Evolutionary conservation across 2,113 vertebrate species (phyloP).

Genomic region (Ophiodon elongatus): DNA sequence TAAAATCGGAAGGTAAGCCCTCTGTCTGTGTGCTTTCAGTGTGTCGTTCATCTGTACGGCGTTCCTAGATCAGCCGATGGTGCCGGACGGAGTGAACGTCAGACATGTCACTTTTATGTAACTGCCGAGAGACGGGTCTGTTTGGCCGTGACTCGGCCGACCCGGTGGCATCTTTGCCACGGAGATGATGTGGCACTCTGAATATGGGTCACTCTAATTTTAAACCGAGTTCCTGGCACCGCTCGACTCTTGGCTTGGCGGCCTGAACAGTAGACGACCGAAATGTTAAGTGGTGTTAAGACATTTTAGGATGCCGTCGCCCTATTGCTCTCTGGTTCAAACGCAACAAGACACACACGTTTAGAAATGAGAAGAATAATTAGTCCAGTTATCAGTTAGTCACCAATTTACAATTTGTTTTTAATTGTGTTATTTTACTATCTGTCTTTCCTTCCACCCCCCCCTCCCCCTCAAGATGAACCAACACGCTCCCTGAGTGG

Average conservation of each 20-base stretch:
- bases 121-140: slow-evolving; percentile 32
- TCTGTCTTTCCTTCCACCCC: slow-evolving; percentile 19
- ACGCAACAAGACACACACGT: slow-evolving; percentile 10
- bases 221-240: slow-evolving; percentile 77
- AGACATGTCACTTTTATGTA: slow-evolving; percentile 41
- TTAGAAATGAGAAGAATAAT: background rate
- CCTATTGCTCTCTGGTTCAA: background rate
- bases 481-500: slow-evolving; percentile 97
- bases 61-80: slow-evolving; percentile 10
- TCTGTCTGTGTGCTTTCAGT: background rate
- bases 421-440: background rate
- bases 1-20: slow-evolving; percentile 98
- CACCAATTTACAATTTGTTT: background rate
- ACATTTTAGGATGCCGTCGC: slow-evolving; percentile 34
- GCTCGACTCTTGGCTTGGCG: slow-evolving; percentile 59
- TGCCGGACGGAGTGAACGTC: background rate
- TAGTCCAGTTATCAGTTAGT: background rate
- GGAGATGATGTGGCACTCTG: slow-evolving; percentile 69
- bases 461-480: too few relatives aligned
- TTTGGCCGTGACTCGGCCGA: slow-evolving; percentile 51
- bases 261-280: slow-evolving; percentile 58
- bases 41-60: background rate
- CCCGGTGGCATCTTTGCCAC: slow-evolving; percentile 58
- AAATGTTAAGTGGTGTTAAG: slow-evolving; percentile 66
- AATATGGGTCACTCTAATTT: slow-evolving; percentile 84